Percentiles rank a stretch among this genome's conserved stretches.
These are phyloP conservation scores for Pangasius macronema DNA, from an alignment of 2,797 vertebrate species.

Conservation along the genomic window DNA sequence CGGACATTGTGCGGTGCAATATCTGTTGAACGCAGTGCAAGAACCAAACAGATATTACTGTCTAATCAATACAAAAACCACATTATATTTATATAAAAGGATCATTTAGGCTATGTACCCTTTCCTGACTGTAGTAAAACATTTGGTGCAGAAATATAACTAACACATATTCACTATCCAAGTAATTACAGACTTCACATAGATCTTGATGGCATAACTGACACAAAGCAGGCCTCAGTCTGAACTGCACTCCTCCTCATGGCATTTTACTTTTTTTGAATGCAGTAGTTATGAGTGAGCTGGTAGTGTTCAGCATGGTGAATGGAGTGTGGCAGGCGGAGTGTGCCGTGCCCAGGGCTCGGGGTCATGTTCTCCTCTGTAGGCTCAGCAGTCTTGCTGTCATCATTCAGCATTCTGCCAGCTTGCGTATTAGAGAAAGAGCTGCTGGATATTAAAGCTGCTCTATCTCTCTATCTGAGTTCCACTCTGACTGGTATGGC, in stretches of 20 bases:
- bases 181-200: not conserved
- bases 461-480: slow-evolving; percentile 73
- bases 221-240: not conserved
- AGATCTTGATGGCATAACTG: not conserved
- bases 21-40: slow-evolving; percentile 1
- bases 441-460: slow-evolving; percentile 76
- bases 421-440: slow-evolving; percentile 66
- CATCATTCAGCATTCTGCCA: slow-evolving; percentile 72
- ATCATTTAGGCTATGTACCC: not conserved
- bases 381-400: slow-evolving; percentile 71
- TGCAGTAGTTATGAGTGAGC: slow-evolving; percentile 21
- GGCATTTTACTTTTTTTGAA: not conserved
- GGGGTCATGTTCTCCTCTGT: slow-evolving; percentile 65
- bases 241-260: not conserved
- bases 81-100: not conserved
- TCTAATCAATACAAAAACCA: slow-evolving; percentile 22
- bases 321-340: slow-evolving; percentile 45
- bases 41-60: slow-evolving; percentile 7
- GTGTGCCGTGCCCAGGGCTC: slow-evolving; percentile 40
- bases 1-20: slow-evolving; percentile 24
- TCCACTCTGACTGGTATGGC: slow-evolving; percentile 68
- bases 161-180: not conserved
- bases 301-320: slow-evolving; percentile 29
- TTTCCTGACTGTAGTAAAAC: not conserved
- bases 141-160: not conserved